Base-by-base conservation (phyloP, 2,797 vertebrate species). In the Enteromius fasciolatus region DNA sequence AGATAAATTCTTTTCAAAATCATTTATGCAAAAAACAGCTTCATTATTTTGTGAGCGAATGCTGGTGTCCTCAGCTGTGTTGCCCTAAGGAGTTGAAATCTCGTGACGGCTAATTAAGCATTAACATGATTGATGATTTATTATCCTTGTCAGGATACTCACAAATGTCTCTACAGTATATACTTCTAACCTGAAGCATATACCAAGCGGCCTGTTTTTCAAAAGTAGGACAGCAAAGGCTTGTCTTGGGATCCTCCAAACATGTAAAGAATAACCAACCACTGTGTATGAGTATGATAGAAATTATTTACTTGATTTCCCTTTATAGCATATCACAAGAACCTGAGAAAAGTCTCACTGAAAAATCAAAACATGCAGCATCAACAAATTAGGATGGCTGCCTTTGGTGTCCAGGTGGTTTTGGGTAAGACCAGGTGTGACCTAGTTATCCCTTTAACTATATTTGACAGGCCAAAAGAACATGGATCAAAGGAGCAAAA, bases 381-480 rank as follows among this genome's bases (percentile, higher is more conserved):
- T 57, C 12, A 75, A 10, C 33, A 59, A 23, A 59, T 57, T 25
- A n/a, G 52, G 44, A 31, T 18, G 4, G 4, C 33, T 74, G 7
- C 3, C 5, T 50, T 50, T 48, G 50, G 3, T 28, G 39, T 44
- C 57, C 54, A 76, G 74, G 36, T 61, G 39, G 74, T 61, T 61
- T 61, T 76, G 54, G 74, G 28, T 28, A 46, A 76, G 14, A 44
- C 74, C 74, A 76, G 54, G 52, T 76, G 50, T 76, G 54, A 76
- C 74, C 74, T 61, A 76, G 36, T 59, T 76, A 23, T 61, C 8
- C 14, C 8, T 61, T 76, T 5, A 41, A 36, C 18, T 61, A 76
- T 20, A 41, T 41, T 61, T 44, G n/a, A 63, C 44, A 28, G 57
- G 2, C 54, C 15, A 39, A 44, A 44, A 44, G 12, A 25, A 25